These are phyloP conservation scores for Dreissena rostriformis DNA, from an alignment of 1,140 invertebrate species.

Conservation along the genomic window DNA sequence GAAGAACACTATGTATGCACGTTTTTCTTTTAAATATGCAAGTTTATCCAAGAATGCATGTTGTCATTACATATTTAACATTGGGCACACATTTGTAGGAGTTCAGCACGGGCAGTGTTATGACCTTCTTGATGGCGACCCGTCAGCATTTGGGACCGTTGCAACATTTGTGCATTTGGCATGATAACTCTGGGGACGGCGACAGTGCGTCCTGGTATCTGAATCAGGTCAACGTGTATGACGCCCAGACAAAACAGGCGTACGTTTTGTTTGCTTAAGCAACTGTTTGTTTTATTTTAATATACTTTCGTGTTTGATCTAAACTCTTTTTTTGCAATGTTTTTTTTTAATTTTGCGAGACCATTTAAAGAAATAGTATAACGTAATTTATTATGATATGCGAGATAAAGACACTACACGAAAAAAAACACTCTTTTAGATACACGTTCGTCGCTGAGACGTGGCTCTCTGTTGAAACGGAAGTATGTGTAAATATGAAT, in stretches of 20 bases:
- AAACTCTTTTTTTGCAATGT: too few species aligned
- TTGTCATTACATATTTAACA: too few species aligned
- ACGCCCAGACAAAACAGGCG: constrained; percentile 79
- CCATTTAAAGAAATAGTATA: too few species aligned
- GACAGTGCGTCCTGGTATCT: constrained; percentile 77
- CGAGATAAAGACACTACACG: too few species aligned
- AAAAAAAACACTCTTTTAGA: constrained; percentile 51
- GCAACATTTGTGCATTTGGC: constrained; percentile 78
- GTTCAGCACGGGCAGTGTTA: constrained; percentile 72
- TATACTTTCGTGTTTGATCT: too few species aligned
- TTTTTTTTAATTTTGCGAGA: too few species aligned
- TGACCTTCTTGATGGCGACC: constrained; percentile 75
- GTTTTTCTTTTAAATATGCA: too few species aligned
- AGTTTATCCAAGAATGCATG: too few species aligned
- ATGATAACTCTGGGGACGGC: constrained; percentile 79
- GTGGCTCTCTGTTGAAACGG: constrained; percentile 76
- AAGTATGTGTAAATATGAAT: constrained; percentile 69
- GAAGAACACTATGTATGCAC: too few species aligned
- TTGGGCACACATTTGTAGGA: constrained; percentile 57
- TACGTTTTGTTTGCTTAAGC: constrained; percentile 35
- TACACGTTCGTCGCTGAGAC: constrained; percentile 75
- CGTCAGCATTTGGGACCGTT: constrained; percentile 74
- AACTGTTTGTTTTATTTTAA: not conserved
- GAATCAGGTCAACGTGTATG: constrained; percentile 80
- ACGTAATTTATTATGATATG: not conserved